A percentile compares a stretch with the other conserved stretches of the same genome.
phyloP scores from a whole-genome alignment of 2,113 vertebrate species.

The Xenopus borealis region DNA sequence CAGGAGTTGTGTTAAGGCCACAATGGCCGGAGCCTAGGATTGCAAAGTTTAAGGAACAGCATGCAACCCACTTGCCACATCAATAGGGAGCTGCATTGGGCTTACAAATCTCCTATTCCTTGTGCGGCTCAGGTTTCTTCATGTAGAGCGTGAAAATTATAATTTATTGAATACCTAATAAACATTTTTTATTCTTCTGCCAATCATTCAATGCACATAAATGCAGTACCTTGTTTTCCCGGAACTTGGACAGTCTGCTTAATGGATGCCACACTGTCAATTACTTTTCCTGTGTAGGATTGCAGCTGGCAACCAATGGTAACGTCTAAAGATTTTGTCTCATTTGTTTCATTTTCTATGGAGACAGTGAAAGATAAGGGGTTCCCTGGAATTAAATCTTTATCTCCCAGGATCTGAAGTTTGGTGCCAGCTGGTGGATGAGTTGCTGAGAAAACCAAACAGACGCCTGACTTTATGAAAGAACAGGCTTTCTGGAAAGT shows the following conservation, averaged over 20 bases:
- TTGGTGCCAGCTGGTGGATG: conserved; percentile 23
- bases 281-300: conserved; percentile 55
- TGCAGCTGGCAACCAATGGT: conserved; percentile 57
- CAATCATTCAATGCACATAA: background rate
- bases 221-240: conserved; percentile 52
- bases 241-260: conserved; percentile 48
- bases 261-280: conserved; percentile 51
- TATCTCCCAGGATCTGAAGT: conserved; percentile 46
- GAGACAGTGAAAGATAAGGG: conserved; percentile 52
- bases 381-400: conserved; percentile 51
- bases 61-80: no score
- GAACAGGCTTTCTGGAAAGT: conserved; percentile 52
- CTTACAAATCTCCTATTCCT: no score
- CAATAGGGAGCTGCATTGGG: no score
- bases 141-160: no score
- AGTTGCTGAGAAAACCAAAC: accelerated
- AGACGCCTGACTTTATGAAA: conserved; percentile 17
- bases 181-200: no score
- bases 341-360: conserved; percentile 42
- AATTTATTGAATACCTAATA: no score
- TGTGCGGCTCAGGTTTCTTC: no score
- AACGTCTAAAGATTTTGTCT: conserved; percentile 48
- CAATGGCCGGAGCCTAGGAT: no score
- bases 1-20: no score
- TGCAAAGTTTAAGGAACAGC: no score